A percentile compares a stretch with the other conserved stretches of the same genome.
These are phyloP conservation scores for Phasia obesa DNA, from an alignment of 2,888 invertebrate genomes.

Conservation along the genomic window DNA sequence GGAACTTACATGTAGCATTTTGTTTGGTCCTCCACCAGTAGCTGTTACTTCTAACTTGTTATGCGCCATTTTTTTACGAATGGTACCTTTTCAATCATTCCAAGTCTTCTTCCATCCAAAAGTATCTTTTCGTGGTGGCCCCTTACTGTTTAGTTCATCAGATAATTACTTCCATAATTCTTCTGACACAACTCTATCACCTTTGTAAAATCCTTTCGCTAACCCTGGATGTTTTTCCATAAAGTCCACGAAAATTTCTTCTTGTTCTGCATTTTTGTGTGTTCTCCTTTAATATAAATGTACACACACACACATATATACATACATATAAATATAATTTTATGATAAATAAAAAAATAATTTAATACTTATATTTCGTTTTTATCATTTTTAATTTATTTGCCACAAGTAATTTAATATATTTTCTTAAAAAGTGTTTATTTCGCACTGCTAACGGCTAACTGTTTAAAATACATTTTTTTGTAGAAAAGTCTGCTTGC, in stretches of 20 bases:
- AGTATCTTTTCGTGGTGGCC: background rate
- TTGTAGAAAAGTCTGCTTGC: too few species aligned
- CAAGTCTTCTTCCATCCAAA: constrained; percentile 2
- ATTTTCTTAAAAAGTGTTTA: constrained; percentile 2
- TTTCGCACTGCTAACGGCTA: too few species aligned
- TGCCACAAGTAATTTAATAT: too few species aligned
- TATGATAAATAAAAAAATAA: too few species aligned
- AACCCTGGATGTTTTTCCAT: background rate
- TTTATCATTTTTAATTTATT: too few species aligned
- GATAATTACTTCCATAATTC: background rate
- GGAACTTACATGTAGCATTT: background rate
- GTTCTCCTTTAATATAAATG: constrained; percentile 5
- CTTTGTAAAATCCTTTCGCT: constrained; percentile 1
- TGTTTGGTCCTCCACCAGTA: background rate
- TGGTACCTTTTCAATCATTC: background rate
- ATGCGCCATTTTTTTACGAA: background rate
- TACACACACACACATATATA: too few species aligned
- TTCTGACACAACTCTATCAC: background rate
- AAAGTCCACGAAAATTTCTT: background rate
- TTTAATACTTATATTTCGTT: too few species aligned
- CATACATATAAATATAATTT: too few species aligned
- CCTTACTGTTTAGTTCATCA: background rate
- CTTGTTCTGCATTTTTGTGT: constrained; percentile 1
- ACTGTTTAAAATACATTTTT: too few species aligned
- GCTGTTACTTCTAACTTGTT: background rate